A percentile compares a stretch with the other conserved stretches of the same genome.
Conservation (phyloP, 2,888 invertebrate genomes). For the Carabus problematicus region DNA sequence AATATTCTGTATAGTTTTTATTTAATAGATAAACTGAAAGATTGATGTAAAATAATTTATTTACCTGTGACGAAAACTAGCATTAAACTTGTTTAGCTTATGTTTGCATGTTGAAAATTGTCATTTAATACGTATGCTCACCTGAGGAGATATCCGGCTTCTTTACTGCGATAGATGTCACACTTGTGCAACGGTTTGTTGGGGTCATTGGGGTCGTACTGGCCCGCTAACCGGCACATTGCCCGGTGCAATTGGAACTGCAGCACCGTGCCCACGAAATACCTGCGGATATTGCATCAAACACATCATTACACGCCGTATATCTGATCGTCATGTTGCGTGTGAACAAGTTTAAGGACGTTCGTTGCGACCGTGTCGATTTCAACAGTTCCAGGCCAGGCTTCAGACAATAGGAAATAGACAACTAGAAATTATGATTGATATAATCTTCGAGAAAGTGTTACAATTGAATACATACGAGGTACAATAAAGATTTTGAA, state of each 20-base stretch:
- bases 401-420: neutral
- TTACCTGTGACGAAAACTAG: too few species aligned
- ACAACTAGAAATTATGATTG: too few species aligned
- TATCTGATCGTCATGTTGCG: conserved; percentile 20
- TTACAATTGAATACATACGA: too few species aligned
- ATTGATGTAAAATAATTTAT: too few species aligned
- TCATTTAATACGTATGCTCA: conserved; percentile 60
- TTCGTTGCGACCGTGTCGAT: conserved; percentile 24
- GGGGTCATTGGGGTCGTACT: conserved; percentile 77
- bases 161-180: conserved; percentile 87
- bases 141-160: conserved; percentile 86
- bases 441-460: too few species aligned
- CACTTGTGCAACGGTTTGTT: conserved; percentile 84
- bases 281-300: conserved; percentile 66
- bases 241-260: conserved; percentile 93
- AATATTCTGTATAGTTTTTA: too few species aligned
- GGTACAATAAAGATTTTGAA: too few species aligned
- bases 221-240: conserved; percentile 82
- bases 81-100: too few species aligned
- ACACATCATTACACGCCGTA: conserved; percentile 24
- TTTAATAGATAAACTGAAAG: too few species aligned
- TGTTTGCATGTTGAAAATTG: too few species aligned
- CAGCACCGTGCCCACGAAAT: conserved; percentile 89
- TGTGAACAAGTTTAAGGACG: conserved; percentile 37
- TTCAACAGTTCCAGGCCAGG: conserved; percentile 25